phyloP scores from a whole-genome alignment of 2,888 invertebrate genomes.

The Pachymerium ferrugineum region DNA sequence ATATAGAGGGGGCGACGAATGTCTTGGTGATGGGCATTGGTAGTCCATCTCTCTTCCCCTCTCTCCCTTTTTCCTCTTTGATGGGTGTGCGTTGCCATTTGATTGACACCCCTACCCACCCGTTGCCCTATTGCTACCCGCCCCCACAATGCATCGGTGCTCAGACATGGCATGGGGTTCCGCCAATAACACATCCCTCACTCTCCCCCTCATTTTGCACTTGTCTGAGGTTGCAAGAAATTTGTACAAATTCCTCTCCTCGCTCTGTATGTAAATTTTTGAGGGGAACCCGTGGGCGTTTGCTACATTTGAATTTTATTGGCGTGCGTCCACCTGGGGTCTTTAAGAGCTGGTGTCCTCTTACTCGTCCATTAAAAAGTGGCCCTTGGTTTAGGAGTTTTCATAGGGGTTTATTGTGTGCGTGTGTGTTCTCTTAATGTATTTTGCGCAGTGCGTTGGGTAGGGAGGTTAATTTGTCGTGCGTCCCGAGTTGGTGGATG shows the following conservation, averaged over 20 bases:
- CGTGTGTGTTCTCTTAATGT: not conserved
- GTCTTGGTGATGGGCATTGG: not conserved
- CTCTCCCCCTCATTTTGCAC: not conserved
- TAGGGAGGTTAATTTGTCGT: slow-evolving; percentile 4
- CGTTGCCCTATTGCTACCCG: slow-evolving; percentile 13
- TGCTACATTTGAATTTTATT: too few relatives aligned
- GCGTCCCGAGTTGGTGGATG: not conserved
- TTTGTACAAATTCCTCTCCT: not conserved
- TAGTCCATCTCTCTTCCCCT: slow-evolving; percentile 1
- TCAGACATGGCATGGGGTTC: not conserved
- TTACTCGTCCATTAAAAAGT: slow-evolving; percentile 8
- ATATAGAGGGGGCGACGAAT: not conserved
- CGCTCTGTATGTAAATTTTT: not conserved
- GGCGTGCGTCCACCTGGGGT: not conserved
- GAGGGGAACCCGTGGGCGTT: not conserved
- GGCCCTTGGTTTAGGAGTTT: too few relatives aligned
- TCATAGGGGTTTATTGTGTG: not conserved
- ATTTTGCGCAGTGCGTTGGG: not conserved
- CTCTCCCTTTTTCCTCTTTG: not conserved
- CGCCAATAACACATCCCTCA: not conserved
- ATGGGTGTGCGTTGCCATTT: slow-evolving; percentile 21
- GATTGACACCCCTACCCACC: slow-evolving; percentile 14
- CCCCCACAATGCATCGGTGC: slow-evolving; percentile 6
- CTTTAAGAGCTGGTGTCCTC: not conserved
- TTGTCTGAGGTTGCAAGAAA: slow-evolving; percentile 14